A percentile compares a stretch with the other conserved stretches of the same genome.
Conservation (phyloP, 1,140 invertebrate species). For the Sitophilus oryzae region DNA sequence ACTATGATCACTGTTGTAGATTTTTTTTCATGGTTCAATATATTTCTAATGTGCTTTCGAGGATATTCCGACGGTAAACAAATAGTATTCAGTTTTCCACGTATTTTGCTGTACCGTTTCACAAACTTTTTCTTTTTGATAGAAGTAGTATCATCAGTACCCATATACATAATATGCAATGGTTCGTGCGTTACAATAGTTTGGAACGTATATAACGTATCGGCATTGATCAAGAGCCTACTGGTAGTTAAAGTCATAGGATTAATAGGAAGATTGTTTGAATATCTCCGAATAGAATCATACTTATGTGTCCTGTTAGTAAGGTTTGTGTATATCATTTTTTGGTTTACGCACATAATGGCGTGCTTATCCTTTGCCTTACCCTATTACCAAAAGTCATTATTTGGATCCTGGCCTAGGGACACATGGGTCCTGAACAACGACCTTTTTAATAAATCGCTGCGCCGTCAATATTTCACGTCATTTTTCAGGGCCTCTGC, state of each 20-base stretch:
- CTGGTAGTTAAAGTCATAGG: background rate
- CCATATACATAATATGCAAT: background rate
- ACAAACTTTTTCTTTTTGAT: background rate
- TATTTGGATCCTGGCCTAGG: background rate
- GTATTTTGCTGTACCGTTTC: background rate
- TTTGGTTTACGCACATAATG: background rate
- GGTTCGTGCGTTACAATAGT: background rate
- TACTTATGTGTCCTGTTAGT: background rate
- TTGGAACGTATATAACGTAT: background rate
- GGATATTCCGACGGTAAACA: background rate
- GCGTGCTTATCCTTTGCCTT: constrained; percentile 1
- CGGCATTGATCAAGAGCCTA: background rate
- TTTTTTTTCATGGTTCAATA: constrained; percentile 2
- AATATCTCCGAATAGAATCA: constrained; percentile 1
- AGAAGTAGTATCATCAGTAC: background rate
- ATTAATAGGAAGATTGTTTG: background rate
- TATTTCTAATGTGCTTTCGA: constrained; percentile 3
- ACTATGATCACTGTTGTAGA: background rate
- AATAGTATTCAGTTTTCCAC: background rate
- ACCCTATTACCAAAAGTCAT: background rate
- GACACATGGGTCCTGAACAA: background rate
- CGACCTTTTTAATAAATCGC: background rate
- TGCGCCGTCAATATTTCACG: background rate
- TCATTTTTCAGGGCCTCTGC: constrained; percentile 15
- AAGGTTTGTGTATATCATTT: background rate